Conservation (phyloP, 35 echinoderm and acorn worm species). For the Acanthaster planci region DNA sequence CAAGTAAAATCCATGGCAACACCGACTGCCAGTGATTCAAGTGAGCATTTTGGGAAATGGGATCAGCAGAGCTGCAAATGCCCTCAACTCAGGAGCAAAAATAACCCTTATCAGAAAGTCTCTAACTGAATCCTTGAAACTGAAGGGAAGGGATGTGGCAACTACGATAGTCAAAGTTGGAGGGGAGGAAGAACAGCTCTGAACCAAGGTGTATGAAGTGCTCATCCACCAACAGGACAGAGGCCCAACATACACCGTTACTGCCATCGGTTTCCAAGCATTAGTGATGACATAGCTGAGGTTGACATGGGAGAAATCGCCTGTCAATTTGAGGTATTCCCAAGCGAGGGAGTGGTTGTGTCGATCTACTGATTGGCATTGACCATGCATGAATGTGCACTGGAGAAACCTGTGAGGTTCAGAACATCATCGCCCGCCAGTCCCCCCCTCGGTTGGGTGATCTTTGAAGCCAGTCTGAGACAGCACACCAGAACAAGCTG, state of each 20-base stretch:
- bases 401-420: neutral
- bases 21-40: neutral
- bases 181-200: neutral
- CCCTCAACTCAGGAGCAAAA: conserved; percentile 45
- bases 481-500: no score
- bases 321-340: no score
- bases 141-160: conserved; percentile 46
- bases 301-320: no score
- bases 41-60: neutral
- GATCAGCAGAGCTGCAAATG: neutral
- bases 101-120: conserved; percentile 57
- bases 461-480: no score
- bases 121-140: conserved; percentile 45
- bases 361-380: neutral
- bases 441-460: neutral
- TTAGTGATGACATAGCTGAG: no score
- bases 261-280: no score
- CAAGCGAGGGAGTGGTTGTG: neutral
- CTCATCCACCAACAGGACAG: no score
- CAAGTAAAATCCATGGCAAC: neutral
- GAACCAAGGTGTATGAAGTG: no score
- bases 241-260: no score
- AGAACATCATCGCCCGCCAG: no score
- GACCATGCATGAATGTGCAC: neutral
- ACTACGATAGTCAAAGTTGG: conserved; percentile 67